Conservation (phyloP, 23 tunicate species). For the Styela plicata region DNA sequence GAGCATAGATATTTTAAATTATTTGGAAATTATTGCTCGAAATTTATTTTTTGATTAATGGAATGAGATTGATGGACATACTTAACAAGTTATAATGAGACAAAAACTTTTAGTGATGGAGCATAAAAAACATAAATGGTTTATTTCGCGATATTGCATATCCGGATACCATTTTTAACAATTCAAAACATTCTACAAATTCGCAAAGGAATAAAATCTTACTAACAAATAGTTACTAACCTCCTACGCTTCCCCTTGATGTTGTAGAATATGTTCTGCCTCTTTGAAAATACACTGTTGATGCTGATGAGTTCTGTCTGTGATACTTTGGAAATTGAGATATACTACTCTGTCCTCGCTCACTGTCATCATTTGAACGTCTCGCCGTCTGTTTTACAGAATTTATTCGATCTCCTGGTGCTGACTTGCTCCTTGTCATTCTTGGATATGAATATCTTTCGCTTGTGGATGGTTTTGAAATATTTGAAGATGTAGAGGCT, state of each 20-base stretch:
- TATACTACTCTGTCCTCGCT: neutral
- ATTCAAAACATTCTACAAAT: too few species aligned
- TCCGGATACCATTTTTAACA: too few species aligned
- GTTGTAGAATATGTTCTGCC: slow-evolving; percentile 61
- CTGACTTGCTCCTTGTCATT: neutral
- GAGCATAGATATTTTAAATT: too few species aligned
- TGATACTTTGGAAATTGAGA: slow-evolving; percentile 3
- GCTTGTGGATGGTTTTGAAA: neutral
- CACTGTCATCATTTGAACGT: neutral
- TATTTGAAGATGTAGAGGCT: neutral
- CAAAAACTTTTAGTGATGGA: too few species aligned
- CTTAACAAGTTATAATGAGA: too few species aligned
- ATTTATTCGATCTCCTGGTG: neutral
- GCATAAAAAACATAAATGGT: too few species aligned
- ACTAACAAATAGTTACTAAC: too few species aligned
- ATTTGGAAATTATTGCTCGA: too few species aligned
- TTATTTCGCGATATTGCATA: too few species aligned
- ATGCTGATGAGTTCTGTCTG: slow-evolving; percentile 40
- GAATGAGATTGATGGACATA: too few species aligned
- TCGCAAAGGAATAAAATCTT: too few species aligned
- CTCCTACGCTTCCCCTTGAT: slow-evolving; percentile 52
- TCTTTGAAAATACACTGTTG: slow-evolving; percentile 7
- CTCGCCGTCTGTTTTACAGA: neutral
- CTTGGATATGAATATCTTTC: neutral
- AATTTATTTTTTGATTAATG: too few species aligned